Evolutionary conservation across 2,113 vertebrate species (phyloP).

Genomic region (Hydrolagus affinis): DNA sequence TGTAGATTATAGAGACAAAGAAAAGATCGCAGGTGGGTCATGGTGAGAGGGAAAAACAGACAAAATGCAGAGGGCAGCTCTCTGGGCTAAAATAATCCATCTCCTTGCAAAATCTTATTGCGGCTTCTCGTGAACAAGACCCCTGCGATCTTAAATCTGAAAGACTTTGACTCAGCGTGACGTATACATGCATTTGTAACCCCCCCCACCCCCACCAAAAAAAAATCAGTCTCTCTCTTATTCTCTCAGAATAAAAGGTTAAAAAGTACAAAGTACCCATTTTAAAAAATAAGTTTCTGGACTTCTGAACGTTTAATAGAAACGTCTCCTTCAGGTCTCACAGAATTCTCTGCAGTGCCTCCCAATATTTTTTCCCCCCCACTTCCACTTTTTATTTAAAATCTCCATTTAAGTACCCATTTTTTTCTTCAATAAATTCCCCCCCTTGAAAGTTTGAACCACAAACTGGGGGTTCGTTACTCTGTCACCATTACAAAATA

Average conservation of each 20-base stretch:
- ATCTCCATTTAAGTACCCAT: background rate
- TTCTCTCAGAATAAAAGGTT: background rate
- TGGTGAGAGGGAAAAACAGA: background rate
- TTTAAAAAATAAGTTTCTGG: background rate
- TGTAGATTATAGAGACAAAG: no score
- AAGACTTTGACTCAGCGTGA: background rate
- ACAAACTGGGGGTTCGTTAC: conserved; percentile 1
- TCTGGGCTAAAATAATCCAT: background rate
- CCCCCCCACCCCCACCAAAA: no score
- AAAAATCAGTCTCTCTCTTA: background rate
- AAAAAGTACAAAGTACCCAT: background rate
- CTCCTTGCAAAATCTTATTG: background rate
- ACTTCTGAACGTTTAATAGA: background rate
- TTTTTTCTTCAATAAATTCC: background rate
- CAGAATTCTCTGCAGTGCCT: background rate
- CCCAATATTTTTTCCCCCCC: background rate
- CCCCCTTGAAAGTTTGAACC: background rate
- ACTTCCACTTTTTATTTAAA: background rate
- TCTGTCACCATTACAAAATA: background rate
- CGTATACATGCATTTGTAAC: background rate
- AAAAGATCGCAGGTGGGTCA: no score
- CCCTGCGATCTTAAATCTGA: background rate
- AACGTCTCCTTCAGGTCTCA: background rate
- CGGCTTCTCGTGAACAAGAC: background rate
- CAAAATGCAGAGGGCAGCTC: background rate